Evolutionary conservation across 1,140 invertebrate species (phyloP), one percentile per base, ranked within the genome.

Genomic region (Charaxes varanes): DNA sequence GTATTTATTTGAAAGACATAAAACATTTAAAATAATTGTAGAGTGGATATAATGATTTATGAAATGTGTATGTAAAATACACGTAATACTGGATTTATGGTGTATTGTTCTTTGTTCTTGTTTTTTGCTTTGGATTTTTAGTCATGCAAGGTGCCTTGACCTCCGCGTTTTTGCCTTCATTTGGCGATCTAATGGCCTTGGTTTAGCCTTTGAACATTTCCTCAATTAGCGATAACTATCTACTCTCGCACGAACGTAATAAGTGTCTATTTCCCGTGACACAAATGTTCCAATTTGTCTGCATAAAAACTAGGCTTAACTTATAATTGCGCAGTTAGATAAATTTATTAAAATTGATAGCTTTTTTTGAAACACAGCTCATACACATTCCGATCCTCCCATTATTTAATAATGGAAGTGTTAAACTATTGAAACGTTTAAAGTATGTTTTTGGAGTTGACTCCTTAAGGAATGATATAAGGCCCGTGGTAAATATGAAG

Each of bases 111-210:
- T 70, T 66, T 63, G 57, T 70, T 68, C 55, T 56, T 52, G 50
- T 62, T 65, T 74, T 65, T 35, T 32, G 47, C 53, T 45, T 61
- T 41, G 56, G 40, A 62, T 59, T 64, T 40, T 63, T 61, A 69
- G 58, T 62, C 57, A 71, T 56, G 40, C 26, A 36, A 41, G 70
- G 73, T 76, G 57, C 66, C 61, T 62, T 77, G 63, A 72, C 55
- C 74, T 57, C 57, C 26, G 34, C 37, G 45, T 74, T 69, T 79
- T 73, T 79, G 62, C 53, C 47, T 57, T 62, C 53, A 68, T 74
- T 70, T 65, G 52, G 50, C 49, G 41, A 50, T 58, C 53, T 62
- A 53, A 60, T 66, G 63, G 68, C 74, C 74, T 79, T 76, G 62
- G 56, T 52, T 41, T 36, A 62, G 62, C 45, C 58, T 72, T 53